Evolutionary conservation across 2,888 invertebrate species (phyloP).

Genomic region (Habroteleia sp.): DNA sequence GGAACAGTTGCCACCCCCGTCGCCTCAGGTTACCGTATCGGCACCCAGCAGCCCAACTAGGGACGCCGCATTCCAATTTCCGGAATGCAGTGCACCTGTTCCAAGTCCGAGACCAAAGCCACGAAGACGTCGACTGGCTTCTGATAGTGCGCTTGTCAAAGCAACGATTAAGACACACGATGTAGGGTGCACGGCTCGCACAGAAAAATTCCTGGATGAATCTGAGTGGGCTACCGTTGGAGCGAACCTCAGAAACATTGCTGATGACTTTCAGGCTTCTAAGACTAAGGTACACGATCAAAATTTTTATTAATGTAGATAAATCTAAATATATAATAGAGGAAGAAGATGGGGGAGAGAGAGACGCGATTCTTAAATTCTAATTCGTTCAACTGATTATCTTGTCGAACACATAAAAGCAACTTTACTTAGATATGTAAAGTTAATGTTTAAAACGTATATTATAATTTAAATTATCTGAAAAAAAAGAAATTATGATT

Average conservation of each 20-base stretch:
- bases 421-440: no score
- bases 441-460: no score
- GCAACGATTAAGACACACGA: constrained; percentile 61
- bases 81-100: constrained; percentile 76
- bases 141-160: constrained; percentile 77
- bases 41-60: constrained; percentile 79
- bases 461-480: no score
- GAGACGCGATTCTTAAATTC: no score
- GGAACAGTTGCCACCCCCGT: constrained; percentile 75
- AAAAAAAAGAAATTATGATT: no score
- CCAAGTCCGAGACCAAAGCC: constrained; percentile 79
- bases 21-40: constrained; percentile 79
- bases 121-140: constrained; percentile 78
- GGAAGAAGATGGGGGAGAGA: no score
- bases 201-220: constrained; percentile 69
- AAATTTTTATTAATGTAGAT: no score
- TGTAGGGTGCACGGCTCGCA: constrained; percentile 70
- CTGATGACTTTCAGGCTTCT: constrained; percentile 79
- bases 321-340: no score
- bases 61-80: constrained; percentile 79
- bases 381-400: no score
- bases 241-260: constrained; percentile 78
- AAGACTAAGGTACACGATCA: constrained; percentile 78
- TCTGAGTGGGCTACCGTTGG: constrained; percentile 78
- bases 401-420: no score